A percentile compares a stretch with the other conserved stretches of the same genome.
These are phyloP conservation scores for Cheilosia vernalis DNA, from an alignment of 2,888 invertebrate genomes.

Conservation along the genomic window DNA sequence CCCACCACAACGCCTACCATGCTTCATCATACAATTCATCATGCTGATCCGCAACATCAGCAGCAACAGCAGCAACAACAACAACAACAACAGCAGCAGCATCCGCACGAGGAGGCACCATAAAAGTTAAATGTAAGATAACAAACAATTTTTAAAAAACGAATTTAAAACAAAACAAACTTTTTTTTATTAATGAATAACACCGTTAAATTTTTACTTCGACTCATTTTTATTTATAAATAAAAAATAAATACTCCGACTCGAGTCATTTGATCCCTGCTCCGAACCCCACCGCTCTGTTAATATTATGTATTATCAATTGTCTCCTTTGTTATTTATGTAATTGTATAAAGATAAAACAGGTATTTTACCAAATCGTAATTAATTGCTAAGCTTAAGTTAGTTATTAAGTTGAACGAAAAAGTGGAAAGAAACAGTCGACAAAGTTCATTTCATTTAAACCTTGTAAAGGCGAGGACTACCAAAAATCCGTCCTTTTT, in stretches of 20 bases:
- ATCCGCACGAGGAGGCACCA: constrained; percentile 59
- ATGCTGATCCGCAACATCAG: constrained; percentile 82
- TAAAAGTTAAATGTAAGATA: constrained; percentile 40
- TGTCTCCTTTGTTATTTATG: constrained; percentile 42
- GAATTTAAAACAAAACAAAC: constrained; percentile 58
- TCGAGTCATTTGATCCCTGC: constrained; percentile 5
- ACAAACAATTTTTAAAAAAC: constrained; percentile 46
- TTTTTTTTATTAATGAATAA: constrained; percentile 12
- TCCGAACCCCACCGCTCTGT: constrained; percentile 40
- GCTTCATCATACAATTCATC: constrained; percentile 84
- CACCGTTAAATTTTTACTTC: constrained; percentile 17
- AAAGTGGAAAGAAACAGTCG: constrained; percentile 1
- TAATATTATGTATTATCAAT: constrained; percentile 16
- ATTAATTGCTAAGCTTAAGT: constrained; percentile 43
- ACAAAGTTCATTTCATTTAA: background rate
- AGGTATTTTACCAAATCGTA: constrained; percentile 35
- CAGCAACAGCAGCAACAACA: constrained; percentile 45
- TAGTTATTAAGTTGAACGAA: constrained; percentile 49
- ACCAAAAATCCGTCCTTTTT: background rate
- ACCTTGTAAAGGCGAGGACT: constrained; percentile 2
- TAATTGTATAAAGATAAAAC: constrained; percentile 32
- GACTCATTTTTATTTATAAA: background rate
- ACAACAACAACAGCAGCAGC: constrained; percentile 43
- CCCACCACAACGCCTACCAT: constrained; percentile 84
- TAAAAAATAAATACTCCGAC: background rate